Percentiles rank a stretch among this genome's conserved stretches.
Evolutionary conservation across 2,888 invertebrate species (phyloP).

Genomic region (Drosophila falleni): DNA sequence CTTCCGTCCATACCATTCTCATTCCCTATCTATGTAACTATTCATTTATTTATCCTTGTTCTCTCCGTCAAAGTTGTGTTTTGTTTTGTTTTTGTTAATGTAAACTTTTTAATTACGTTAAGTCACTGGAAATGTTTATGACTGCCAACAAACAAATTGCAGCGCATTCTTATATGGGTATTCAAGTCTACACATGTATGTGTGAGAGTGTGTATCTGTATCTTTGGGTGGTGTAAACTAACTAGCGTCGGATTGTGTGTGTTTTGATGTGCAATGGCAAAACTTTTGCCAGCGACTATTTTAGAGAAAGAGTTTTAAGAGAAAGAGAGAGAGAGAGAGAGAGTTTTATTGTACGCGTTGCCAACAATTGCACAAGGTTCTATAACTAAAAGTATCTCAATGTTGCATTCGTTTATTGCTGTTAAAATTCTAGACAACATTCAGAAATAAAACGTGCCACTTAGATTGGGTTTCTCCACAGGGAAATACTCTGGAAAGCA

Average conservation of each 20-base stretch:
- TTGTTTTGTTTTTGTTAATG: conserved; percentile 36
- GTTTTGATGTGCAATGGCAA: conserved; percentile 26
- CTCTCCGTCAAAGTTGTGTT: conserved; percentile 28
- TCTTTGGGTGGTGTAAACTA: conserved; percentile 11
- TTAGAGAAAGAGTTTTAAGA: conserved; percentile 30
- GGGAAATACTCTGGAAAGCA: not conserved
- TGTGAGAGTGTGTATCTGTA: conserved; percentile 6
- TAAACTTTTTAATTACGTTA: conserved; percentile 73
- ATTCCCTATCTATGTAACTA: too few relatives aligned
- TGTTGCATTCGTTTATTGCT: conserved; percentile 62
- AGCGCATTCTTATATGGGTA: conserved; percentile 31
- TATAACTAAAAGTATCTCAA: conserved; percentile 50
- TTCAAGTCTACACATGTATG: conserved; percentile 4
- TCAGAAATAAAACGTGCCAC: conserved; percentile 15
- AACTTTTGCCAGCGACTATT: conserved; percentile 42
- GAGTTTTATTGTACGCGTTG: conserved; percentile 28
- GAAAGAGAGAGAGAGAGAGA: not conserved
- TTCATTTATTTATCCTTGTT: conserved; percentile 16
- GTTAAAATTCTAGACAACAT: conserved; percentile 41
- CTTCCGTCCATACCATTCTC: not conserved
- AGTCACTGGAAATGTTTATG: conserved; percentile 55
- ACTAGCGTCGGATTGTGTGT: conserved; percentile 17
- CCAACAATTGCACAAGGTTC: conserved; percentile 23
- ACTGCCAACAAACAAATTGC: conserved; percentile 49
- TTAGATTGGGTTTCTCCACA: not conserved